Base-by-base conservation (phyloP, 30 jellyfish, hydroid and myxozoan genomes). In the Rhopilema esculentum region DNA sequence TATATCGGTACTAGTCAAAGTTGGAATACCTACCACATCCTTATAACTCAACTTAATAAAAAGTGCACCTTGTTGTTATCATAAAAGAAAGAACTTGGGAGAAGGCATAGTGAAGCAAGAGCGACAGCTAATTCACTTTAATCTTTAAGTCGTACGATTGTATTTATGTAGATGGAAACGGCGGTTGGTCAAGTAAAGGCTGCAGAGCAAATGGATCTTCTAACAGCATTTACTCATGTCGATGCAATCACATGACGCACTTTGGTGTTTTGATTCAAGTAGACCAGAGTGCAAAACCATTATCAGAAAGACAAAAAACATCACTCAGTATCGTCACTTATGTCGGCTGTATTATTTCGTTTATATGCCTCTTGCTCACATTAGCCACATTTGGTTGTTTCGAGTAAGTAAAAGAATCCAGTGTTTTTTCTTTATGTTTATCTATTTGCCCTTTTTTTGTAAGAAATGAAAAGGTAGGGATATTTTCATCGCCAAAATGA, bases 211-310 rank as follows among this genome's bases (percentile, higher is more conserved):
- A 64, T 17, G 80, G 80, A 9, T 16, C 51, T 17, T 20, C 27
- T 20, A 40, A 79, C 27, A 28, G 80, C 8, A 22, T 22, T 23
- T 79, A 27, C 25, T 27, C 32, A 61, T 79, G 89, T 51, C 80
- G 89, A 23, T 79, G 89, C 80, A 63, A 79, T 49, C 89, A 79
- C 53, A 27, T 79, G 80, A 79, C 89, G 1, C 66, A 79, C 80
- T 79, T 79, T 30, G 89, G 80, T 0, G 62, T 79, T 0, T 30
- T 79, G 27, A 19, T 79, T 18, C 52, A 65, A 8, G 61, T 79
- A 21, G 71, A 27, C 18, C 50, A 28, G 33, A 31, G 27, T 28
- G 27, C 23, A 25, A 28, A 48, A 8, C 71, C 68, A 8, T 69
- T 79, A 23, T 29, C 80, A 8, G 49, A 1, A 33, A n/a, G 50